phyloP scores from a whole-genome alignment of 2,797 vertebrate species.

The Harpagifer antarcticus region DNA sequence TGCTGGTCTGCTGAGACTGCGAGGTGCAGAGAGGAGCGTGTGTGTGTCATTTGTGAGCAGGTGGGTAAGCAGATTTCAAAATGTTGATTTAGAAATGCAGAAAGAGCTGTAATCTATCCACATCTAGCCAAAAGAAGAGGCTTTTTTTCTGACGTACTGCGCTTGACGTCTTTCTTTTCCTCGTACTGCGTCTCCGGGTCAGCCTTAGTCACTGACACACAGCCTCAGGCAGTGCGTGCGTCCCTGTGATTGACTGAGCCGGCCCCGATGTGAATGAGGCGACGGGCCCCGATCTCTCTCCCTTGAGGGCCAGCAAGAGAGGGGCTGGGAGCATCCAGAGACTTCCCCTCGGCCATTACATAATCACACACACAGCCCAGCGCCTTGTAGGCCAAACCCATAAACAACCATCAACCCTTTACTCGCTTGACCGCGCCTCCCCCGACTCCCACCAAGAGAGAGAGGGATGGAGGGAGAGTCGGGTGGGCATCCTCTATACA shows the following conservation, averaged over 20 bases:
- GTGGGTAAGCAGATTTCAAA: slow-evolving; percentile 7
- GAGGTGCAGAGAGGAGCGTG: slow-evolving; percentile 10
- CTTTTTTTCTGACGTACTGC: background rate
- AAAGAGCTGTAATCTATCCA: slow-evolving; percentile 24
- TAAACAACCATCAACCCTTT: slow-evolving; percentile 65
- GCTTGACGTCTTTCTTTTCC: background rate
- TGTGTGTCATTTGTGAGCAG: slow-evolving; percentile 22
- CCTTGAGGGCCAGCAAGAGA: slow-evolving; percentile 46
- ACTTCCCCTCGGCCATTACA: slow-evolving; percentile 49
- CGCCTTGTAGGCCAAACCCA: slow-evolving; percentile 46
- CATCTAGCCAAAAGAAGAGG: background rate
- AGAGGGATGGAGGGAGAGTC: slow-evolving; percentile 4
- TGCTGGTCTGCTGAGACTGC: slow-evolving; percentile 9
- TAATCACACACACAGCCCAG: slow-evolving; percentile 59
- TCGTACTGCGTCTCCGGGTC: slow-evolving; percentile 48
- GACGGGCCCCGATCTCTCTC: slow-evolving; percentile 47
- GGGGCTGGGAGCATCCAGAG: slow-evolving; percentile 41
- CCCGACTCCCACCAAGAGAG: slow-evolving; percentile 9
- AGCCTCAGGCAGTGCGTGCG: slow-evolving; percentile 44
- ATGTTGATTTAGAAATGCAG: slow-evolving; percentile 5
- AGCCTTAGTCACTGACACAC: slow-evolving; percentile 66
- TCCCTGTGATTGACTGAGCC: slow-evolving; percentile 32
- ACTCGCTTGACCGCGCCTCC: slow-evolving; percentile 34
- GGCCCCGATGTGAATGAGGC: slow-evolving; percentile 37
- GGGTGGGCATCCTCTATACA: slow-evolving; percentile 26